Evolutionary conservation across 2,797 vertebrate genomes (phyloP).

Genomic region (Notolepis coatsorum): DNA sequence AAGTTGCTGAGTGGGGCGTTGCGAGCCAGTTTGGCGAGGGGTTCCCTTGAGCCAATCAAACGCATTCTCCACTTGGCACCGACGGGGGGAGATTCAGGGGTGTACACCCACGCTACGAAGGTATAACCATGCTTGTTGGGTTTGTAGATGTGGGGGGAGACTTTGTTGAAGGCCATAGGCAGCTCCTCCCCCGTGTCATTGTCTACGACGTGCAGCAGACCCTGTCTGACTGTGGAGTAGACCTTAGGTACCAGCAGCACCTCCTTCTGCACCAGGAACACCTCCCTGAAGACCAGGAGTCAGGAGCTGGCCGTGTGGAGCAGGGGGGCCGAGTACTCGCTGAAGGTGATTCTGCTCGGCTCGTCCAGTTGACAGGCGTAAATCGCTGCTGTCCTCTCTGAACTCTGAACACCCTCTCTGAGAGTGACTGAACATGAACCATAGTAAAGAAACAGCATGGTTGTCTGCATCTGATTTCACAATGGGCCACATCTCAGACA

Average conservation of each 20-base stretch:
- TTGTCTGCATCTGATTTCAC: too few species aligned
- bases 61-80: conserved; percentile 86
- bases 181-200: conserved; percentile 92
- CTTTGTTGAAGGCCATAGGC: too few species aligned
- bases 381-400: conserved; percentile 69
- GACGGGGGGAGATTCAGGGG: conserved; percentile 59
- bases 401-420: too few species aligned
- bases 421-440: too few species aligned
- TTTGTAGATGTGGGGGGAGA: conserved; percentile 81
- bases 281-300: conserved; percentile 93
- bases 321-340: conserved; percentile 84
- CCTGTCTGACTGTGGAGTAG: too few species aligned
- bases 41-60: conserved; percentile 81
- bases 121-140: conserved; percentile 92
- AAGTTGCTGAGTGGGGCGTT: conserved; percentile 77
- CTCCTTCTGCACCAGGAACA: too few species aligned
- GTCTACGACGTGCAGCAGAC: conserved; percentile 87
- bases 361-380: conserved; percentile 90
- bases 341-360: conserved; percentile 80
- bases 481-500: conserved; percentile 86
- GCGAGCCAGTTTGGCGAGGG: conserved; percentile 78
- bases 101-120: conserved; percentile 85
- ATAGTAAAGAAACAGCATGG: too few species aligned
- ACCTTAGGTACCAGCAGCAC: conserved; percentile 84
- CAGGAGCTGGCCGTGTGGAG: conserved; percentile 83